Base-by-base conservation (phyloP, 2,113 vertebrate species). In the Phyllostomus discolor region DNA sequence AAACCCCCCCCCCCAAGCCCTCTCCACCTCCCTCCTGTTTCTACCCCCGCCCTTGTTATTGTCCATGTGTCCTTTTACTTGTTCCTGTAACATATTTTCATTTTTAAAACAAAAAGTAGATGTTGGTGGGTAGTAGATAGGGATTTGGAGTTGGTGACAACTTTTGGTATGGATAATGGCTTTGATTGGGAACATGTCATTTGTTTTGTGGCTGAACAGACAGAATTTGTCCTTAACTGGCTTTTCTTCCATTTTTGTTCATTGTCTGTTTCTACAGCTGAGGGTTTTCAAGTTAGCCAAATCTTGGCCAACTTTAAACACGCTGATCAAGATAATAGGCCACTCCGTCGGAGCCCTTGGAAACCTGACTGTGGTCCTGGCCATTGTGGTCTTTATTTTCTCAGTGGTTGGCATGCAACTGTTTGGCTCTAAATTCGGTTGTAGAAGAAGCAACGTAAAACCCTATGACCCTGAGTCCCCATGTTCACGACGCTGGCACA, bases 281-380 rank as follows among this genome's bases (percentile, higher is more conserved):
- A 98, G 98, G 62, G 97, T 99, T 96, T 99, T 99, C 98, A 99
- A 99, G 95, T 75, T 99, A 96, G 98, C 98, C 46, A 99, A 98
- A 83, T 98, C 97, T 88, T 99, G 98, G 98, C 98, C 98, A 81
- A 98, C 98, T 41, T 96, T 99, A 93, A 98, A 98, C 93, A 98
- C 97, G 2, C 98, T 99, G 4, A 98, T 99, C 95, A 98, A 98
- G 96, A 99, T 99, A 48, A 99, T 99, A 28, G 91, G 98, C 0
- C 97, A 98, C 48, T 98, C 98, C 0, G 97, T 98, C 15, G 97
- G 98, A 48, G 98, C 98, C 0, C 96, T 99, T 24, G 97, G 98
- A 75, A 98, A 98, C 97, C 98, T 99, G 91, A 98, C 98, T 0
- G 96, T 99, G 86, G 98, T 99, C 95, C 97, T 99, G 93, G 78